Evolutionary conservation across 2,888 invertebrate species (phyloP), one percentile per base, ranked within the genome.

Genomic region (Psylliodes chrysocephalus): DNA sequence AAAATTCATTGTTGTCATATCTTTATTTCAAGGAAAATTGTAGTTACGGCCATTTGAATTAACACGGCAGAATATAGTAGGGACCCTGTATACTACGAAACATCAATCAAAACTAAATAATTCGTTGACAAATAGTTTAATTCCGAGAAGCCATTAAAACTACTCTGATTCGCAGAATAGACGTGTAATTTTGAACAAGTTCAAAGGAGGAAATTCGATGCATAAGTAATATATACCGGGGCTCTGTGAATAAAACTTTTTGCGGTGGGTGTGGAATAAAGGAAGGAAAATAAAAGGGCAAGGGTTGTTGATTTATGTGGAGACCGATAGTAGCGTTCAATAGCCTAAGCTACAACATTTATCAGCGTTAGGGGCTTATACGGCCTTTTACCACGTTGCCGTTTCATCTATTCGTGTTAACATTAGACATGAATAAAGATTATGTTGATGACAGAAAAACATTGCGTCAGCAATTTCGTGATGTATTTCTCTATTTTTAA

Each of bases 291-390:
- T 71, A 73, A 71, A 68, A 70, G 65, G 68, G 64, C 47, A 28
- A 68, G 68, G 70, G 66, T 61, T 60, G 54, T 69, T 73, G 73
- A 73, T 73, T 73, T 73, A 73, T 73, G 63, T 63, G n/a, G 51
- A 63, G 64, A 52, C 69, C 72, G 71, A 73, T 72, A 73, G 68
- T 68, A 68, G 72, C 47, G 73, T 73, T 72, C 71, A 71, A 70
- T 73, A 72, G 70, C 72, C 72, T 72, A 61, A 63, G 71, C 66
- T 61, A 60, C 57, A 63, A 71, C 73, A 73, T 73, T 73, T 73
- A 73, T 73, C 73, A 73, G 67, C 61, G 70, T 73, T 73, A 71
- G 64, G 63, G 63, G 69, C 65, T 60, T 63, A 60, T 56, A 40
- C 55, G 56, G 19, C 44, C 40, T 25, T 7, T 47, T 28, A 15